Evolutionary conservation across 2,797 vertebrate species (phyloP).

Genomic region (Rhinophrynus dorsalis): DNA sequence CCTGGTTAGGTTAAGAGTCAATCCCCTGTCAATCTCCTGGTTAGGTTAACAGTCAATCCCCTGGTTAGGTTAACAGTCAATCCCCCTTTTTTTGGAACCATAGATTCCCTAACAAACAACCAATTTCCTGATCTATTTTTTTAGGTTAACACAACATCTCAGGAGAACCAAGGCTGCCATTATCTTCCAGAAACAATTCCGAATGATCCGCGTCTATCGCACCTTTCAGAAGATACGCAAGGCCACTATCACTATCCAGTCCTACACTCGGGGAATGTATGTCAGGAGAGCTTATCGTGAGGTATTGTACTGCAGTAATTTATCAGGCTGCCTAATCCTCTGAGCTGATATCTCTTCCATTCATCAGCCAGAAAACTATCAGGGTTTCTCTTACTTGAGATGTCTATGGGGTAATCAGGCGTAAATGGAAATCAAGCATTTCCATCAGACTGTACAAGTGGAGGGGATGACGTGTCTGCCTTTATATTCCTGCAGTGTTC

Average conservation of each 20-base stretch:
- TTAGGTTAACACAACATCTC: constrained; percentile 76
- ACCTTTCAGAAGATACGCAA: constrained; percentile 66
- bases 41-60: no score
- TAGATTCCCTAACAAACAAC: no score
- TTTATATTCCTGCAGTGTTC: no score
- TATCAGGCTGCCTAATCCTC: neutral
- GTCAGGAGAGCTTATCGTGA: constrained; percentile 79
- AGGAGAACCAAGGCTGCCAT: constrained; percentile 77
- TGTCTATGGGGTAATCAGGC: neutral
- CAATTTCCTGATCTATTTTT: no score
- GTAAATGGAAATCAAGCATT: no score
- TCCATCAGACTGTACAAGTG: no score
- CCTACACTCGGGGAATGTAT: constrained; percentile 82
- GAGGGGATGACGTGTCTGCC: no score
- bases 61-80: no score
- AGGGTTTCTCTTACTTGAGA: neutral
- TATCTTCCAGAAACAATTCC: constrained; percentile 84
- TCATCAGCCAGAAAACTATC: neutral
- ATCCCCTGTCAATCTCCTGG: no score
- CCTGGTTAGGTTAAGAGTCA: no score
- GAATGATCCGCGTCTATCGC: constrained; percentile 76
- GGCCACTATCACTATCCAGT: constrained; percentile 82
- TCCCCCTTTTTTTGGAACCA: no score
- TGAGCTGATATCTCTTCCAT: neutral
- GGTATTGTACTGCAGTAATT: constrained; percentile 62